Conservation (phyloP, 2,113 vertebrate species). For the Mustelus asterias region DNA sequence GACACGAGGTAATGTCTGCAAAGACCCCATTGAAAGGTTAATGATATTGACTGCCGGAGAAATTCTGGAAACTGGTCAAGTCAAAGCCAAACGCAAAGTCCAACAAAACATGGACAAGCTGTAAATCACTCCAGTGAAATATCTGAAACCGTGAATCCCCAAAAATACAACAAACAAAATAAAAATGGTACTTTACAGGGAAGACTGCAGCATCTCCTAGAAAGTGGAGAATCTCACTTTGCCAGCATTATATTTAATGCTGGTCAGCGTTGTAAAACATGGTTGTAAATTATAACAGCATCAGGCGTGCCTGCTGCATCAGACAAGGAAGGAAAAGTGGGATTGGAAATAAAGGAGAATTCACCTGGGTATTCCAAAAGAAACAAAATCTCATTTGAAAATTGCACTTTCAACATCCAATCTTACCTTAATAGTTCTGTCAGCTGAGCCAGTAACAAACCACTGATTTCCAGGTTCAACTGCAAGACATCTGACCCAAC, state of each 20-base stretch:
- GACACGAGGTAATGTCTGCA: not conserved
- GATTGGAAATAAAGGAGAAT: not conserved
- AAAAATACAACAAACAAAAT: not conserved
- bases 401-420: not conserved
- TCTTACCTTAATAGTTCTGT: conserved; percentile 92
- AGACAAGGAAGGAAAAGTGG: not conserved
- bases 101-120: not conserved
- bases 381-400: not conserved
- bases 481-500: conserved; percentile 93
- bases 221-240: not conserved
- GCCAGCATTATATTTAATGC: not conserved
- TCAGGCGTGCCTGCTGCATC: not conserved
- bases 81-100: not conserved
- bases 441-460: conserved; percentile 96
- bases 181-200: not conserved
- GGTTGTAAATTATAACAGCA: not conserved
- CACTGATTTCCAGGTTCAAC: conserved; percentile 97
- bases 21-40: not conserved
- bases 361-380: not conserved
- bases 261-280: not conserved
- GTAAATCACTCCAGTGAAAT: not conserved
- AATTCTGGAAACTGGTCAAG: not conserved
- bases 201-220: not conserved
- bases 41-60: not conserved
- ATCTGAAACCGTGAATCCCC: not conserved